Base-by-base conservation (phyloP, 2,888 invertebrate species). In the Eudasyphora cyanicolor region DNA sequence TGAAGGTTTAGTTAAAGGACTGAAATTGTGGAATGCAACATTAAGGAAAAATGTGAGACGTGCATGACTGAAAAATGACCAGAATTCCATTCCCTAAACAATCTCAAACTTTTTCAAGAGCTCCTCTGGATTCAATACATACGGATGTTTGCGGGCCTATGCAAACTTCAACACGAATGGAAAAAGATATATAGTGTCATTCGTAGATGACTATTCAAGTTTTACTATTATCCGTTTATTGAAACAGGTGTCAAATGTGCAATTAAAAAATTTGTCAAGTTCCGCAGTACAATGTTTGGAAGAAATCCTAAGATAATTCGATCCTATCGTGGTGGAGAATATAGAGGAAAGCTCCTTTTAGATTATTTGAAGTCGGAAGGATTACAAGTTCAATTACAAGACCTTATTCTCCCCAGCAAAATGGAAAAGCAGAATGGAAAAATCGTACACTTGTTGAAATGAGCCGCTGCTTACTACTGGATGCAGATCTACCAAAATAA, bases 101-200 rank as follows among this genome's bases (percentile, higher is more conserved):
- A 49, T 86, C 87, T n/a, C 5, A 24, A 1, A 78, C 42, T 27
- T 38, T 45, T 42, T 67, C 81, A 51, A 8, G 12, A 3, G 71
- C 82, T 14, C n/a, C 70, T 12, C 29, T 89, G 2, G 87, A 89
- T 70, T 79, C 88, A 6, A 79, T 89, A 6, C 89, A 89, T 73
- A 86, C 86, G 0, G 88, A 89, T 62, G 77, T 90, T 10, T 89
- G 89, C 49, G 89, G 89, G 0, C 88, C 89, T 89, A 87, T 86
- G 78, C 64, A 87, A 60, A 87, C 86, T 1, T 19, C 38, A 6
- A 87, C 88, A 1, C 85, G n/a, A 79, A 87, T 24, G 86, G 86
- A 19, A 88, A 88, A 49, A 79, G 86, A n/a, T 89, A 88, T 76
- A 27, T 89, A 0, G 12, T 89, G 1, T 89, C 87, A 0, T 83